Evolutionary conservation across 2,113 vertebrate genomes (phyloP).

Genomic region (Rhizomys pruinosus): DNA sequence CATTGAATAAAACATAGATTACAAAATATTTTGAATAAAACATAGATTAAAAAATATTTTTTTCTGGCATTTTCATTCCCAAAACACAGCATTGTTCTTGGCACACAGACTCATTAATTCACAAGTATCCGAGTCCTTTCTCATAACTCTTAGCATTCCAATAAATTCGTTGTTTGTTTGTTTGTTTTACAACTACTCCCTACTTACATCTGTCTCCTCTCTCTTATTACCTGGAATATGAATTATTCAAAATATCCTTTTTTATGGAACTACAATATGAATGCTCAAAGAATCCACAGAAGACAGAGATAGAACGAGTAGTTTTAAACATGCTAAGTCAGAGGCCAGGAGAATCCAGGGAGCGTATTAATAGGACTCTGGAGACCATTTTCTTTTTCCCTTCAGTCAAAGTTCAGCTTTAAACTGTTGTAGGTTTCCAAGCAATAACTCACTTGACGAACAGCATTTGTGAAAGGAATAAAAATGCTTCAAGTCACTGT

Average conservation of each 20-base stretch:
- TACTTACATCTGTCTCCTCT: constrained; percentile 12
- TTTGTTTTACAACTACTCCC: neutral
- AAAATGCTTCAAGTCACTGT: neutral
- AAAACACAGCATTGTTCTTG: neutral
- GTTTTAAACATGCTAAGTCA: neutral
- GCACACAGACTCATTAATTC: neutral
- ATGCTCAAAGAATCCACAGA: neutral
- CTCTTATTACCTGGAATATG: neutral
- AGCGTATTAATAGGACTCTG: neutral
- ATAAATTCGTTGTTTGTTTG: neutral
- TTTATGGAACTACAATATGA: neutral
- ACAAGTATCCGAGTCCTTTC: neutral
- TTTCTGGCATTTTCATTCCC: neutral
- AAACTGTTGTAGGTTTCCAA: constrained; percentile 19
- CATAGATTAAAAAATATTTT: no score
- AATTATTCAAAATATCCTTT: constrained; percentile 27
- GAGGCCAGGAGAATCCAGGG: constrained; percentile 17
- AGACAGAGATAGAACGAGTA: neutral
- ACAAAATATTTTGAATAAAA: no score
- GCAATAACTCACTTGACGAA: neutral
- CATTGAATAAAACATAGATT: neutral
- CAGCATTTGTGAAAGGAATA: neutral
- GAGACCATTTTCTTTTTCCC: neutral
- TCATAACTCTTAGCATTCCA: neutral
- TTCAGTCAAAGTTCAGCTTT: constrained; percentile 20